Percentiles rank a stretch among this genome's conserved stretches.
These are phyloP conservation scores for Hirtodrosophila confusa DNA, from an alignment of 2,888 invertebrate species.

Conservation along the genomic window DNA sequence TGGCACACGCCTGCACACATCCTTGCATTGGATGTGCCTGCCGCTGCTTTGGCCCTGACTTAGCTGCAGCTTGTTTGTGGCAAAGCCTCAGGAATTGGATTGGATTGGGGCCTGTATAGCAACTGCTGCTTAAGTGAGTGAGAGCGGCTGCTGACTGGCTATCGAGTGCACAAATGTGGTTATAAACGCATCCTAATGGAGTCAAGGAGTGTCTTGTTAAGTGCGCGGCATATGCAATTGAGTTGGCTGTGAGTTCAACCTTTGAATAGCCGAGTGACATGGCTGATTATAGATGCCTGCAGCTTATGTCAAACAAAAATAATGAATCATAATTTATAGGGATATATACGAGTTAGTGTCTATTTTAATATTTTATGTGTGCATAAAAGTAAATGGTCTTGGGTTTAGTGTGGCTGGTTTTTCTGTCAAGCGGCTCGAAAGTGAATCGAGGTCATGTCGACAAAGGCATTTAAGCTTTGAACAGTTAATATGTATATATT, in stretches of 20 bases:
- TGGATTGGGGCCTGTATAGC: slow-evolving; percentile 23
- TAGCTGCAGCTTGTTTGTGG: slow-evolving; percentile 35
- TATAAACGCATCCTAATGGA: slow-evolving; percentile 59
- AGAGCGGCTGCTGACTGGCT: slow-evolving; percentile 24
- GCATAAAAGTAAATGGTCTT: too few relatives aligned
- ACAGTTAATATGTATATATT: too few relatives aligned
- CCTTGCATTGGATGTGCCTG: slow-evolving; percentile 3
- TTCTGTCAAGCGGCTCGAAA: neutral
- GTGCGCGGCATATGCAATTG: slow-evolving; percentile 2
- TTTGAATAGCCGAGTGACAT: slow-evolving; percentile 17
- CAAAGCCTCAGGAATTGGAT: slow-evolving; percentile 27
- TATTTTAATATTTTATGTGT: neutral
- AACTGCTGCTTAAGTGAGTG: slow-evolving; percentile 13
- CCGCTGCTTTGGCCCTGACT: slow-evolving; percentile 28
- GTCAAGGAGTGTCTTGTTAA: slow-evolving; percentile 23
- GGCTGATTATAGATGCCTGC: neutral
- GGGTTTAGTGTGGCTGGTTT: too few relatives aligned
- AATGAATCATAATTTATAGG: neutral
- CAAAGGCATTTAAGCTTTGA: too few relatives aligned
- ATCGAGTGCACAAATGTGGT: slow-evolving; percentile 49
- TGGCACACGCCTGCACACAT: slow-evolving; percentile 19
- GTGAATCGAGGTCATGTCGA: neutral
- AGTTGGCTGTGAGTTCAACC: slow-evolving; percentile 7
- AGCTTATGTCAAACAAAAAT: neutral
- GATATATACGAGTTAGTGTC: neutral